A percentile compares a stretch with the other conserved stretches of the same genome.
These are phyloP conservation scores for Phoebastria nigripes DNA, from an alignment of 2,797 vertebrate species.

Conservation along the genomic window DNA sequence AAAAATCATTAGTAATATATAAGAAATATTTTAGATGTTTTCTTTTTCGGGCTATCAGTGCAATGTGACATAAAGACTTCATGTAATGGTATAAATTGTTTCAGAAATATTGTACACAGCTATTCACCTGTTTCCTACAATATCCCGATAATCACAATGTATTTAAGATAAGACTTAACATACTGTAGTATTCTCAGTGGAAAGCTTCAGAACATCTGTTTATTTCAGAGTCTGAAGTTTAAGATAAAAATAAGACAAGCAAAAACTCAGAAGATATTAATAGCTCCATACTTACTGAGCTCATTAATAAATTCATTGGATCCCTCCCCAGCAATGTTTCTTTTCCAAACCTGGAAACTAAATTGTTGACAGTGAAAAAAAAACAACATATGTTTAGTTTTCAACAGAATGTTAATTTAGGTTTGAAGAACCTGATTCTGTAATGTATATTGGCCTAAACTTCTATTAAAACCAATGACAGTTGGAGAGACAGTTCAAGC, in stretches of 20 bases:
- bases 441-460: neutral
- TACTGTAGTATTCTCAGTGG: neutral
- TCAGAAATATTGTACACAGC: neutral
- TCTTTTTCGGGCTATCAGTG: neutral
- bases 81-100: neutral
- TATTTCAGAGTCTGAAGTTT: slow-evolving; percentile 8
- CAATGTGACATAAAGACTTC: neutral
- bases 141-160: neutral
- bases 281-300: slow-evolving; percentile 61
- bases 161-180: neutral
- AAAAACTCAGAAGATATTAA: slow-evolving; percentile 37
- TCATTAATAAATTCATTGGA: slow-evolving; percentile 79
- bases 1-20: neutral
- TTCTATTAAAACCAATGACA: neutral
- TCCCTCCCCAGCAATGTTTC: slow-evolving; percentile 72
- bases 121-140: neutral
- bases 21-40: neutral
- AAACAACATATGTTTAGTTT: slow-evolving; percentile 28
- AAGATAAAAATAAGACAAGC: slow-evolving; percentile 45
- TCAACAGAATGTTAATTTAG: slow-evolving; percentile 20
- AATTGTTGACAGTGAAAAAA: slow-evolving; percentile 56
- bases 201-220: slow-evolving; percentile 43
- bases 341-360: slow-evolving; percentile 77
- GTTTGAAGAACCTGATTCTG: slow-evolving; percentile 11
- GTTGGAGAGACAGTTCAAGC: neutral